Evolutionary conservation across 2,888 invertebrate genomes (phyloP), one percentile per base, ranked within the genome.

Genomic region (Lasioglossum oenotherae): DNA sequence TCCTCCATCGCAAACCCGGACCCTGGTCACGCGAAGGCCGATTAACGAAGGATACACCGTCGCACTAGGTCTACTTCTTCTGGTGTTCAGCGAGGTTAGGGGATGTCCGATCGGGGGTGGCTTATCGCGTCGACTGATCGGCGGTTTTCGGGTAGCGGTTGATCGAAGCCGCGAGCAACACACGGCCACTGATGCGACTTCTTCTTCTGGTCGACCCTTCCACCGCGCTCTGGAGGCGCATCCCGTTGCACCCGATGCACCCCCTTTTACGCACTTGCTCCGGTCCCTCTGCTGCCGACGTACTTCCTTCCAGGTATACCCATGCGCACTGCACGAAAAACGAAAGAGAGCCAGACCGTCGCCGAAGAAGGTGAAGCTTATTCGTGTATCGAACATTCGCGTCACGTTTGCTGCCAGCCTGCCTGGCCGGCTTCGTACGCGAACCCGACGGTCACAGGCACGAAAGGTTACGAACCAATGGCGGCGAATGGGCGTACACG

Each of bases 261-360:
- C 90, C 90, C 88, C 88, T 81, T 91, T 88, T 85, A 91, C 91
- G 90, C 91, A 91, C 91, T 90, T 89, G 85, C 87, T 83, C 67
- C 35, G 67, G 67, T 57, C 57, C 12, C 67, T 82, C 76, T 46
- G n/a, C 88, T 79, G 71, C 80, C 81, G 74, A 82, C 81, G 85
- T 80, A 81, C 84, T 91, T 91, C 89, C 91, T 90, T 91, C 83
- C 87, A 90, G 91, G 89, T 90, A 90, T 85, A 91, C 87, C 90
- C 91, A 91, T 91, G 91, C 91, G 91, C 91, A 91, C 91, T 91
- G 85, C 91, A 90, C 91, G 91, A 91, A 91, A 91, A 91, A 91
- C 89, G 89, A 85, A 86, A 88, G 90, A 90, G 91, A 90, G 91
- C 64, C 64, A 64, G 88, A 87, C 89, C 87, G 82, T 88, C 91